A percentile compares a stretch with the other conserved stretches of the same genome.
phyloP scores from a whole-genome alignment of 2,113 vertebrate species.

The Noturus placidus region DNA sequence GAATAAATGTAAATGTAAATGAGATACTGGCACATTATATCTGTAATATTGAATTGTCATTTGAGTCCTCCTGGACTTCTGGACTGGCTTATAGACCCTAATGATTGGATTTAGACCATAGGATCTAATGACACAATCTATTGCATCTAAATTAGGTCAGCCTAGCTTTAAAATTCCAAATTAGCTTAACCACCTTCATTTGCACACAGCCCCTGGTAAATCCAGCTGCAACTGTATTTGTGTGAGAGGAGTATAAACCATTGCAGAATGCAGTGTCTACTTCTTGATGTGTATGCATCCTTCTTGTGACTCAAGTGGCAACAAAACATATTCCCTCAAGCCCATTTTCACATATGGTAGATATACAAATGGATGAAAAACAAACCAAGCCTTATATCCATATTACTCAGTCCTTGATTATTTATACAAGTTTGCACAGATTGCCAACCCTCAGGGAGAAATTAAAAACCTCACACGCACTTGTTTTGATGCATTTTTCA shows the following conservation, averaged over 20 bases:
- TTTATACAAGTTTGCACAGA: slow-evolving; percentile 43
- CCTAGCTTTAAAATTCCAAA: background rate
- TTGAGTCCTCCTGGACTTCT: background rate
- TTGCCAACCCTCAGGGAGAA: slow-evolving; percentile 45
- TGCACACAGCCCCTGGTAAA: background rate
- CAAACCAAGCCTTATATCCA: slow-evolving; percentile 49
- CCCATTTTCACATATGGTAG: background rate
- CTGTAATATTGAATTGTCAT: background rate
- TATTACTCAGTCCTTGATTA: slow-evolving; percentile 41
- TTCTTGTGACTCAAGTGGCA: slow-evolving; percentile 1
- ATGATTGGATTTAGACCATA: background rate
- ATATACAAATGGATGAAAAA: slow-evolving; percentile 36
- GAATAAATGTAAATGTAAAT: no score
- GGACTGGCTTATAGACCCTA: background rate
- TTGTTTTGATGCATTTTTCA: slow-evolving; percentile 36
- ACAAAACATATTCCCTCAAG: slow-evolving; percentile 12
- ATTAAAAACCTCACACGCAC: slow-evolving; percentile 47
- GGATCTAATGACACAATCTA: background rate
- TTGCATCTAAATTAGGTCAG: background rate
- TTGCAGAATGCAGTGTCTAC: background rate
- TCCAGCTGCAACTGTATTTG: background rate
- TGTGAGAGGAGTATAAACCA: background rate
- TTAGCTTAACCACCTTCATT: background rate
- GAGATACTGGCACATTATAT: background rate
- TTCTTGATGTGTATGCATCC: background rate